Evolutionary conservation across 2,888 invertebrate species (phyloP), one percentile per base, ranked within the genome.

Genomic region (Rutpela maculata): DNA sequence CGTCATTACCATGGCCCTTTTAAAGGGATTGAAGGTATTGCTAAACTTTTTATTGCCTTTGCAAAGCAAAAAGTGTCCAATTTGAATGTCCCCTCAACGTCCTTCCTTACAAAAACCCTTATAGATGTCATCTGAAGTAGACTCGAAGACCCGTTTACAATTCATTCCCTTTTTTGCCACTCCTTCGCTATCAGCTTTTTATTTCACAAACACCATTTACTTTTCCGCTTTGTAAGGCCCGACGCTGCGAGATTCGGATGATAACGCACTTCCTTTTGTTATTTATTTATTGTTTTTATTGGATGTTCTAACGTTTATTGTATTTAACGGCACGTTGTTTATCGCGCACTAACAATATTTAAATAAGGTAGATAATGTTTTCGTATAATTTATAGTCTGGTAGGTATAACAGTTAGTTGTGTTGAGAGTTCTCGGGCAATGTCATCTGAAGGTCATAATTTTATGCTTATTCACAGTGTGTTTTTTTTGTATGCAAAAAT

Each of bases 111-210:
- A 70, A 62, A 70, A 59, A n/a, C 59, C 70, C 31, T 60, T 60
- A 60, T 43, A 35, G 22, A 15, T 59, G 38, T n/a, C 60, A 22
- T 70, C 60, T 60, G n/a, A 70, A 70, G 60, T 38, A 60, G 55
- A 18, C 66, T 15, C 19, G 15, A 26, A 55, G 50, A 22, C 26
- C 15, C 35, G 19, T 31, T 57, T 31, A 69, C 26, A 17, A 35
- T 68, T 68, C 67, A 26, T 35, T 17, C 19, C 56, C 26, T 43
- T 67, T 43, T 50, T 56, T 68, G 68, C n/a, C 22, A 15, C 68
- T 56, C 31, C 17, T 69, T n/a, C 31, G 17, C 62, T 69, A 59
- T 69, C 69, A 18, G n/a, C 35, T 18, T 26, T 69, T 69, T 59
- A 35, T 57, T 69, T 69, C 57, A 31, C 35, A 35, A 57, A 69